A percentile compares a stretch with the other conserved stretches of the same genome.
These are phyloP conservation scores for Leptinotarsa rubiginosa DNA, from an alignment of 2,888 invertebrate genomes.

Conservation along the genomic window DNA sequence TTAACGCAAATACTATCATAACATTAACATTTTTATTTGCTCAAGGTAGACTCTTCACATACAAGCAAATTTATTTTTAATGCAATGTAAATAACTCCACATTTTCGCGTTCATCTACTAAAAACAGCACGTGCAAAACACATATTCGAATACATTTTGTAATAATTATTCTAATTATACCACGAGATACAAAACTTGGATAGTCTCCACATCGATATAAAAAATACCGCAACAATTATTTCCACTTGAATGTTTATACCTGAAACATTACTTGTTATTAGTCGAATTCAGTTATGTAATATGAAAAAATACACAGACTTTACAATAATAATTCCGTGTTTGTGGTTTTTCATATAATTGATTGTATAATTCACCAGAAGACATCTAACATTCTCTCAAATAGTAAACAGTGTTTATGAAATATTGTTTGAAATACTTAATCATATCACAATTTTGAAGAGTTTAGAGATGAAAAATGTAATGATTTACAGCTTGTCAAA, in stretches of 20 bases:
- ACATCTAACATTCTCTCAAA: not conserved
- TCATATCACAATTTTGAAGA: not conserved
- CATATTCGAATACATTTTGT: constrained; percentile 8
- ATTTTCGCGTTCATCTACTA: constrained; percentile 15
- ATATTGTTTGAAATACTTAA: not conserved
- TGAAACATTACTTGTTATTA: not conserved
- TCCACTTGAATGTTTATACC: not conserved
- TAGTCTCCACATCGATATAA: constrained; percentile 12
- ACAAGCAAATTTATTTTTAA: constrained; percentile 19
- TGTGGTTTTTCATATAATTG: not conserved
- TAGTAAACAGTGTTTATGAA: not conserved
- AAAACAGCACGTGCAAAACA: constrained; percentile 20
- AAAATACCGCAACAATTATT: constrained; percentile 3
- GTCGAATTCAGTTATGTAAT: not conserved
- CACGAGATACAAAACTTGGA: constrained; percentile 17
- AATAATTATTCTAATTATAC: constrained; percentile 24
- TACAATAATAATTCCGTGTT: not conserved
- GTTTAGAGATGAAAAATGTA: too few species aligned
- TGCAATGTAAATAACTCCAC: constrained; percentile 13
- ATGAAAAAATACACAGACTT: not conserved
- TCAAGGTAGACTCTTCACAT: constrained; percentile 1
- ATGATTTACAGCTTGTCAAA: too few species aligned
- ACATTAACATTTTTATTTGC: constrained; percentile 4
- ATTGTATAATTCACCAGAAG: not conserved
- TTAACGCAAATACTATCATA: not conserved